Evolutionary conservation across 2,113 vertebrate species (phyloP).

Genomic region (Fregata magnificens): DNA sequence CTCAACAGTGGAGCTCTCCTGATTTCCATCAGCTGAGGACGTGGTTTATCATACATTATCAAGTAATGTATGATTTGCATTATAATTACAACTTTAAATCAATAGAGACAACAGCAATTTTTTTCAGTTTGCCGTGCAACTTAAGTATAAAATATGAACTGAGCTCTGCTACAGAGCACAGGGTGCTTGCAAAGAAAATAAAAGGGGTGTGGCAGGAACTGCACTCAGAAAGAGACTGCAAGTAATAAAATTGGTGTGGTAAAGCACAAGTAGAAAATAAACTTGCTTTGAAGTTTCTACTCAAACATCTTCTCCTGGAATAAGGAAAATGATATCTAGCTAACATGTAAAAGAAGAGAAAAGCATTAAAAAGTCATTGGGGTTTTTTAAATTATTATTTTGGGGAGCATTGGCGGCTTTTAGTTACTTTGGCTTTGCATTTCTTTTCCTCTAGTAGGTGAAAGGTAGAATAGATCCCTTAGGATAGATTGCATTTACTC

Average conservation of each 20-base stretch:
- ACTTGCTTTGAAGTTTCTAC: background rate
- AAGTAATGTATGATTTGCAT: background rate
- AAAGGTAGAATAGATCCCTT: background rate
- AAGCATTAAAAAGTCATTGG: background rate
- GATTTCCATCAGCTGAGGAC: background rate
- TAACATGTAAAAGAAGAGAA: background rate
- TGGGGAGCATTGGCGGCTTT: background rate
- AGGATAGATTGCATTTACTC: background rate
- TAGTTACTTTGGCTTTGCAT: background rate
- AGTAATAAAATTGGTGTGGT: background rate
- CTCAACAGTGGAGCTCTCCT: background rate
- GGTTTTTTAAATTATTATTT: background rate
- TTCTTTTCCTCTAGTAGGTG: background rate
- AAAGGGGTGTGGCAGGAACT: background rate
- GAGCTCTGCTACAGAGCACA: background rate
- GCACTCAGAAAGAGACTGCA: background rate
- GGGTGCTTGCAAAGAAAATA: background rate
- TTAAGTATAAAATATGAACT: background rate
- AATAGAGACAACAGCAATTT: background rate
- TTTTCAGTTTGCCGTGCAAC: background rate
- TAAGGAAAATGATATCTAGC: background rate
- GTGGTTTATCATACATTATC: background rate
- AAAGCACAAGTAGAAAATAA: background rate
- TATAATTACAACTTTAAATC: background rate
- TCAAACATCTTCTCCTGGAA: background rate